Evolutionary conservation across 2,113 vertebrate genomes (phyloP).

Genomic region (Leucosticte australis): DNA sequence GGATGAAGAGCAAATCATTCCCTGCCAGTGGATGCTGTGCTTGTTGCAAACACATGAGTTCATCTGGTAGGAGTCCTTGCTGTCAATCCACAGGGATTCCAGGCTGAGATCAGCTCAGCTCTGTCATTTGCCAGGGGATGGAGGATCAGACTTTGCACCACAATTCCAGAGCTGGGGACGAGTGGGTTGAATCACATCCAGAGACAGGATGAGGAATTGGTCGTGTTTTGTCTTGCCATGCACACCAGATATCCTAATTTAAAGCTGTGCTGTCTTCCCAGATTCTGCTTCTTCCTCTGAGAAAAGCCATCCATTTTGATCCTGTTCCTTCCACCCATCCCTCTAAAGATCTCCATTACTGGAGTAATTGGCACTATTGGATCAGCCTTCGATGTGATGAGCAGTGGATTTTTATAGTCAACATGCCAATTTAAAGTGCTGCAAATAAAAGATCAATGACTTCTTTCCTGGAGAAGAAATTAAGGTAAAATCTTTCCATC

Average conservation of each 20-base stretch:
- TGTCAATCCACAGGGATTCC: background rate
- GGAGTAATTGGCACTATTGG: background rate
- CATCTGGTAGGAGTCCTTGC: fast-evolving
- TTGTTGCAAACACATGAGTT: fast-evolving
- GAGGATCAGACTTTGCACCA: background rate
- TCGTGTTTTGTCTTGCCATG: background rate
- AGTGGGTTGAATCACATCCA: background rate
- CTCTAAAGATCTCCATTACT: background rate
- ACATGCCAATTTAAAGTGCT: background rate
- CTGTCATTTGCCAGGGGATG: background rate
- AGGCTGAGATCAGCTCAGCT: background rate
- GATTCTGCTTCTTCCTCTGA: background rate
- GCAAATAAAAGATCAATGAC: background rate
- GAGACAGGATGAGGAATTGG: background rate
- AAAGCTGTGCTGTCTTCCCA: background rate
- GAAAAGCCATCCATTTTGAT: background rate
- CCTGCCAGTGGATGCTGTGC: too few species aligned
- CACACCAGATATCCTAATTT: background rate
- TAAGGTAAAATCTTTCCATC: background rate
- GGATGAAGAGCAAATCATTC: background rate
- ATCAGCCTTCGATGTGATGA: background rate
- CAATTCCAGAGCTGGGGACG: background rate
- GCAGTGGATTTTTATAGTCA: background rate
- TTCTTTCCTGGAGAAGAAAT: background rate
- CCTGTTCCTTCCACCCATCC: background rate